Percentiles rank a stretch among this genome's conserved stretches.
phyloP scores from a whole-genome alignment of 2,113 vertebrate species.

The Nesospiza acunhae region DNA sequence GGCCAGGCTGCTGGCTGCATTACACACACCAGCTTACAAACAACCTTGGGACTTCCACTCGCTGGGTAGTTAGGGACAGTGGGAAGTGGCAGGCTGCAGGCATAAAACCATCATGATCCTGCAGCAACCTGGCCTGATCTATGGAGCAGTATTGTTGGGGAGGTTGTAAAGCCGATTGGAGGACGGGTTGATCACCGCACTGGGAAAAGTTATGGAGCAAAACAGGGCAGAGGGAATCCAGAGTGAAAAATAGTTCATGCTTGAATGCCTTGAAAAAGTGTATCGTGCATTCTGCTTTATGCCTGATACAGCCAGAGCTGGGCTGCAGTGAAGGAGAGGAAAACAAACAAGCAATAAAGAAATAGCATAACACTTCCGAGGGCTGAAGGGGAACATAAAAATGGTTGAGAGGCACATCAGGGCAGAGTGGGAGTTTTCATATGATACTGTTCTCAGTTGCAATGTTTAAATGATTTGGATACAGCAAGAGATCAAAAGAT shows the following conservation, averaged over 20 bases:
- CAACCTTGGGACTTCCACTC: constrained; percentile 1
- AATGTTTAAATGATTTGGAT: constrained; percentile 11
- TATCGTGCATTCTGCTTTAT: background rate
- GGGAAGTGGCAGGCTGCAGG: background rate
- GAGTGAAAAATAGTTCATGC: constrained; percentile 7
- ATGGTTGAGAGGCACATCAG: background rate
- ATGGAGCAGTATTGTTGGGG: background rate
- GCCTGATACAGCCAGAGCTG: background rate
- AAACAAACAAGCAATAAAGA: constrained; percentile 9
- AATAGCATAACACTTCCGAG: background rate
- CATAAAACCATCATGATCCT: background rate
- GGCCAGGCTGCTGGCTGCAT: background rate
- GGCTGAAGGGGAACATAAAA: background rate
- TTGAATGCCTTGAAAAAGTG: background rate
- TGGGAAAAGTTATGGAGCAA: constrained; percentile 32
- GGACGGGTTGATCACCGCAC: constrained; percentile 16
- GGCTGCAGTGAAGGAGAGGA: background rate
- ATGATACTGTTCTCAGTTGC: background rate
- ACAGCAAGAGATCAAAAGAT: constrained; percentile 37
- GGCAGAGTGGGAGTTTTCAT: background rate
- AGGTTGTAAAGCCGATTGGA: constrained; percentile 41
- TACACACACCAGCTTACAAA: constrained; percentile 1
- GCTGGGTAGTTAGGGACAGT: background rate
- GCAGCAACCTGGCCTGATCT: constrained; percentile 11
- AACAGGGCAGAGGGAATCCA: constrained; percentile 12